These are phyloP conservation scores for Acleris holmiana DNA, from an alignment of 2,888 invertebrate genomes.

Conservation along the genomic window DNA sequence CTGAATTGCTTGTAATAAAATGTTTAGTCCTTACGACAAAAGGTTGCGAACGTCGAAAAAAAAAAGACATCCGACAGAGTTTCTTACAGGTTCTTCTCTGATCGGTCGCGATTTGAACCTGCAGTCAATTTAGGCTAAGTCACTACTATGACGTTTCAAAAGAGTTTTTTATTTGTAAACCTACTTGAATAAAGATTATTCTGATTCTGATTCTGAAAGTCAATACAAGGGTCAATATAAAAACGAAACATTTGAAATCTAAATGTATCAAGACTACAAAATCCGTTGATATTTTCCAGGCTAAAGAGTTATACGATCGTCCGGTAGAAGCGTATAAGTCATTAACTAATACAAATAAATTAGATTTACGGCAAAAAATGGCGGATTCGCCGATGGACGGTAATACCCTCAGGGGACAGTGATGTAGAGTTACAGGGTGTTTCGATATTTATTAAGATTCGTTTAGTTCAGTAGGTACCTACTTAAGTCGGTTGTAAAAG, in stretches of 20 bases:
- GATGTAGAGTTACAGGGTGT: slow-evolving; percentile 47
- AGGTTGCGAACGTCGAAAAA: no score
- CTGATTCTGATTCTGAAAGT: no score
- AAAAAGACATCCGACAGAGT: no score
- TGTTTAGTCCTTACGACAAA: no score
- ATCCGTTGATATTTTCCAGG: slow-evolving; percentile 43
- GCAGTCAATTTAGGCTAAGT: no score
- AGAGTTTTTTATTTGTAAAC: no score
- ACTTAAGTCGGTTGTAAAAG: no score
- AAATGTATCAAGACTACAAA: slow-evolving; percentile 57
- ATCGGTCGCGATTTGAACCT: no score
- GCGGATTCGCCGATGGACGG: slow-evolving; percentile 63
- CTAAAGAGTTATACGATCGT: slow-evolving; percentile 72
- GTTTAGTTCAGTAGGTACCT: background rate
- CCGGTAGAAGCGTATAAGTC: slow-evolving; percentile 75
- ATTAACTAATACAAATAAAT: slow-evolving; percentile 85
- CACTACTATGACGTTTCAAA: no score
- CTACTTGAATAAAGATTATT: no score
- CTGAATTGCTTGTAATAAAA: no score
- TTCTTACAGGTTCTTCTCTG: no score
- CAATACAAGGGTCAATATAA: background rate
- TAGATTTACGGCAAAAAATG: slow-evolving; percentile 83
- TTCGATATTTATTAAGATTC: slow-evolving; percentile 3
- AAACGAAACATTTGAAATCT: background rate
- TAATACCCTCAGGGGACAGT: slow-evolving; percentile 72